Evolutionary conservation across 2,113 vertebrate species (phyloP).

Genomic region (Pardalotus punctatus): DNA sequence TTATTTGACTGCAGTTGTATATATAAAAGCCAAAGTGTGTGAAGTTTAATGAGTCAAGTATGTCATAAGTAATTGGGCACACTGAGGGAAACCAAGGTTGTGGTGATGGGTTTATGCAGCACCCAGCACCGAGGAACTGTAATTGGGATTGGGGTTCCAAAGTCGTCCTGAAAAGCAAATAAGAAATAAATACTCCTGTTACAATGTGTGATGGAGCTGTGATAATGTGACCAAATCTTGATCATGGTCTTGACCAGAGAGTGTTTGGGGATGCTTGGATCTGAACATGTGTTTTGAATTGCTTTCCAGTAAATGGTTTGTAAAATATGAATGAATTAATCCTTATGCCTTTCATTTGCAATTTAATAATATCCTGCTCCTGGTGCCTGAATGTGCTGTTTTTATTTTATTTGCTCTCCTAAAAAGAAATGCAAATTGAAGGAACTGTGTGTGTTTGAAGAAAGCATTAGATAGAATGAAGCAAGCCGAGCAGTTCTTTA

Average conservation of each 20-base stretch:
- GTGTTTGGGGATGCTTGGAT: neutral
- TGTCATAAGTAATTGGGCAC: slow-evolving; percentile 37
- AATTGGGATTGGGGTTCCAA: neutral
- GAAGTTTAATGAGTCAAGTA: slow-evolving; percentile 56
- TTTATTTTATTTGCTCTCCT: neutral
- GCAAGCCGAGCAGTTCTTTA: neutral
- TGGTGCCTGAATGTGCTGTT: neutral
- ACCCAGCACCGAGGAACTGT: neutral
- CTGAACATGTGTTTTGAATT: neutral
- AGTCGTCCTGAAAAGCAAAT: neutral
- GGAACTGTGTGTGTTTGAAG: neutral
- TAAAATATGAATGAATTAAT: neutral
- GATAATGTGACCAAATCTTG: neutral
- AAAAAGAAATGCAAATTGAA: neutral
- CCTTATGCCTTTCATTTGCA: neutral
- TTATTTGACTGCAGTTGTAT: neutral
- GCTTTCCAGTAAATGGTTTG: neutral
- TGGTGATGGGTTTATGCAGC: slow-evolving; percentile 1
- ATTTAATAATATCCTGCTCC: neutral
- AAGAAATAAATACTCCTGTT: neutral
- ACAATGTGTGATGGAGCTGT: neutral
- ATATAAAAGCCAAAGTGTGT: slow-evolving; percentile 14
- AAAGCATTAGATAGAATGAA: neutral
- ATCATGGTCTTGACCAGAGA: neutral
- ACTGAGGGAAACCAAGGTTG: slow-evolving; percentile 12